A percentile compares a stretch with the other conserved stretches of the same genome.
phyloP scores from a whole-genome alignment of 2,113 vertebrate genomes.

The Oreochromis niloticus region DNA sequence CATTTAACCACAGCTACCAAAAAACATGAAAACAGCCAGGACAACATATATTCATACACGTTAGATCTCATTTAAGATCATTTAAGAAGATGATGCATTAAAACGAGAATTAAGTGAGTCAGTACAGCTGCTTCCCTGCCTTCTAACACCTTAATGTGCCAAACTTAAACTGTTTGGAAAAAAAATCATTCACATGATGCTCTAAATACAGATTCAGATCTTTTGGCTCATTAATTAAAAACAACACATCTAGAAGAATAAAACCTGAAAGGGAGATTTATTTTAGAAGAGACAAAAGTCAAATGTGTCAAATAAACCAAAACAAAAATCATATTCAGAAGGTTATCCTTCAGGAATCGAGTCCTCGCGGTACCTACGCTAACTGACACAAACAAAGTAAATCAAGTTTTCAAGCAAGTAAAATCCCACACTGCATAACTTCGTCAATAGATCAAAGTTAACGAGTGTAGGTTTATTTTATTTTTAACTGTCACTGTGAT shows the following conservation, averaged over 20 bases:
- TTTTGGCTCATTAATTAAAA: background rate
- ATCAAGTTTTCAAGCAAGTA: background rate
- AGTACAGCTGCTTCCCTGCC: background rate
- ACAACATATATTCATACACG: background rate
- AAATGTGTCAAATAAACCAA: background rate
- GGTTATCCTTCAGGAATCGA: background rate
- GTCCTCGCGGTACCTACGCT: background rate
- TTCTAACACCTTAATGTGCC: background rate
- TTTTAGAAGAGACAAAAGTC: background rate
- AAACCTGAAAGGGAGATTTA: background rate
- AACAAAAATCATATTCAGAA: background rate
- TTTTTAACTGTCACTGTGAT: background rate
- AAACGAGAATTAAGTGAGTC: background rate
- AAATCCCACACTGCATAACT: background rate
- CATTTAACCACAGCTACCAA: constrained; percentile 56
- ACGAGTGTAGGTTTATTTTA: background rate
- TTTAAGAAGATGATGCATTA: background rate
- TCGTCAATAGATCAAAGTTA: background rate
- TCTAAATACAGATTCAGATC: background rate
- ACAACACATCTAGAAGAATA: background rate
- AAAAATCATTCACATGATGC: background rate
- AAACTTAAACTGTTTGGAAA: background rate
- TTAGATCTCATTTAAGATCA: background rate
- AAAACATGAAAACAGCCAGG: background rate
- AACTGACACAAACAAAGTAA: background rate